Conservation (phyloP, 2,797 vertebrate genomes). For the Graptemys geographica region DNA sequence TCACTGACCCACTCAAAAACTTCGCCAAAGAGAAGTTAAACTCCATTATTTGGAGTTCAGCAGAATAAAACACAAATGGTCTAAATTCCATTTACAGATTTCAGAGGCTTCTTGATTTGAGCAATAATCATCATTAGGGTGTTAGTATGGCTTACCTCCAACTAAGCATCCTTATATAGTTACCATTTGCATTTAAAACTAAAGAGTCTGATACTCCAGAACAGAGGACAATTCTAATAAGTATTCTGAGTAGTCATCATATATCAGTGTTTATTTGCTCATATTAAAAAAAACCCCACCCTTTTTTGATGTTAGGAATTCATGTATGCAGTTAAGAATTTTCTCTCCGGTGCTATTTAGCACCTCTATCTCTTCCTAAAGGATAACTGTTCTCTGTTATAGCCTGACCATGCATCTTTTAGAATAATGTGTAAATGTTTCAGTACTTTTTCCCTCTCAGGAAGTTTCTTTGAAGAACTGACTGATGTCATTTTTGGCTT, state of each 20-base stretch:
- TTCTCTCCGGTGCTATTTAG: neutral
- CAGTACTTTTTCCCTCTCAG: neutral
- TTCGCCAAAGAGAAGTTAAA: neutral
- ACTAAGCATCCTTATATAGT: neutral
- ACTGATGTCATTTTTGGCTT: neutral
- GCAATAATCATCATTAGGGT: slow-evolving; percentile 19
- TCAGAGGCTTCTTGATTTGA: slow-evolving; percentile 6
- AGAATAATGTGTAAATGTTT: neutral
- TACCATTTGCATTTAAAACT: neutral
- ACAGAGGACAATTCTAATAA: neutral
- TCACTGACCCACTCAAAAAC: neutral
- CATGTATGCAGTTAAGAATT: neutral
- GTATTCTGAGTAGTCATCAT: neutral
- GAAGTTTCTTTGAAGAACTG: neutral
- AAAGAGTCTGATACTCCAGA: neutral
- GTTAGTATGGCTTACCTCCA: neutral
- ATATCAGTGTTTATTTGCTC: neutral
- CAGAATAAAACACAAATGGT: slow-evolving; percentile 3
- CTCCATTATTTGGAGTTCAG: neutral
- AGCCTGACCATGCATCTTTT: neutral
- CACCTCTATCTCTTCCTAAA: neutral
- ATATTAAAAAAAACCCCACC: neutral
- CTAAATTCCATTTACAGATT: neutral
- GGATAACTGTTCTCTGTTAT: neutral
- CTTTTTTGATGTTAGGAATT: neutral